phyloP scores from a whole-genome alignment of 2,797 vertebrate genomes.

The Adelosebastes latens region DNA sequence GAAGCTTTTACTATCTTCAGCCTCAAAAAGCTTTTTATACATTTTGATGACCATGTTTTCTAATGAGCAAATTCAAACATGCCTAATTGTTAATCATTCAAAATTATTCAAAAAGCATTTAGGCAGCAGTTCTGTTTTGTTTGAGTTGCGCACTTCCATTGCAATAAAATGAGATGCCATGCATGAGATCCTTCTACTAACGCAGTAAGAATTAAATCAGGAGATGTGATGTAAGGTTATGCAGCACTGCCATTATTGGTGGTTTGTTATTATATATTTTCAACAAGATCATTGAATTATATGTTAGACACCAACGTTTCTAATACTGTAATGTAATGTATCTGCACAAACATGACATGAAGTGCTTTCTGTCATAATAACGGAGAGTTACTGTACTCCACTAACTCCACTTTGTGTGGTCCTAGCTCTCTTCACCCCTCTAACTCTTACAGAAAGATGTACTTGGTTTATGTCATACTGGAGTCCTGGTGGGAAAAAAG shows the following conservation, averaged over 20 bases:
- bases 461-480: neutral
- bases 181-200: neutral
- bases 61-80: slow-evolving; percentile 21
- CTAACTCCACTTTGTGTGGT: neutral
- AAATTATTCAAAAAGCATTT: slow-evolving; percentile 8
- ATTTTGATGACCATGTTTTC: slow-evolving; percentile 7
- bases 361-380: neutral
- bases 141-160: neutral
- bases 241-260: neutral
- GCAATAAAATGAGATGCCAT: neutral
- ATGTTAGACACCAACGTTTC: neutral
- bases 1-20: neutral
- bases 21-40: neutral
- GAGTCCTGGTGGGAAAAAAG: neutral
- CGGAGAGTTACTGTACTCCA: neutral
- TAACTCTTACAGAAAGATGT: neutral
- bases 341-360: neutral
- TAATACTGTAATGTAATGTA: neutral
- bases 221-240: neutral
- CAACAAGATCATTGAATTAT: neutral
- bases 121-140: neutral
- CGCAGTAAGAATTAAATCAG: neutral
- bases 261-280: neutral
- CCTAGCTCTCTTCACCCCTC: neutral
- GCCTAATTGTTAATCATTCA: neutral